Percentiles rank a stretch among this genome's conserved stretches.
Evolutionary conservation across 2,113 vertebrate species (phyloP).

Genomic region (Sus scrofa): DNA sequence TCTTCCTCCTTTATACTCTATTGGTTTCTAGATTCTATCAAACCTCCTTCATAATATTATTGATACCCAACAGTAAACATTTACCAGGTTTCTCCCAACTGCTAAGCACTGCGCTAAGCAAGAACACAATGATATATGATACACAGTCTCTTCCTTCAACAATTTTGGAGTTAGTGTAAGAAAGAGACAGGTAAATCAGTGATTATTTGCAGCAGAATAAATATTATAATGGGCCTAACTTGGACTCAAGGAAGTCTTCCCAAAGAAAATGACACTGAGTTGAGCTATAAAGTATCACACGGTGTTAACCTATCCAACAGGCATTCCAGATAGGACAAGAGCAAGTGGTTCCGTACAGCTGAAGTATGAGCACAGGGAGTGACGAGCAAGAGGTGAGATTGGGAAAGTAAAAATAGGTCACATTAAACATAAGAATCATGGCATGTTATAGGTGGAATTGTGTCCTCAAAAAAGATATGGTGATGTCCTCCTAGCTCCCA

Average conservation of each 20-base stretch:
- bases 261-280: background rate
- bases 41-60: slow-evolving; percentile 10
- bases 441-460: background rate
- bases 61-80: background rate
- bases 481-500: background rate
- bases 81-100: background rate
- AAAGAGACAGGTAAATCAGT: background rate
- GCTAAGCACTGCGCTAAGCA: background rate
- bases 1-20: background rate
- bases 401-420: background rate
- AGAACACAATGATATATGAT: background rate
- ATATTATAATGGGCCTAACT: background rate
- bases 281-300: background rate
- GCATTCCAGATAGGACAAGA: background rate
- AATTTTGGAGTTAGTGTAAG: background rate
- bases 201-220: background rate
- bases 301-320: background rate
- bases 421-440: background rate
- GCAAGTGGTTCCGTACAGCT: background rate
- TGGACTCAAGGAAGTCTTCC: background rate
- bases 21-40: background rate
- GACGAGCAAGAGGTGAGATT: background rate
- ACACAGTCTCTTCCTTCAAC: slow-evolving; percentile 19
- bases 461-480: background rate
- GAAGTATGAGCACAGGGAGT: background rate